Percentiles rank a stretch among this genome's conserved stretches.
phyloP scores from a whole-genome alignment of 1,140 invertebrate species.

The Drosophila pectinifera region DNA sequence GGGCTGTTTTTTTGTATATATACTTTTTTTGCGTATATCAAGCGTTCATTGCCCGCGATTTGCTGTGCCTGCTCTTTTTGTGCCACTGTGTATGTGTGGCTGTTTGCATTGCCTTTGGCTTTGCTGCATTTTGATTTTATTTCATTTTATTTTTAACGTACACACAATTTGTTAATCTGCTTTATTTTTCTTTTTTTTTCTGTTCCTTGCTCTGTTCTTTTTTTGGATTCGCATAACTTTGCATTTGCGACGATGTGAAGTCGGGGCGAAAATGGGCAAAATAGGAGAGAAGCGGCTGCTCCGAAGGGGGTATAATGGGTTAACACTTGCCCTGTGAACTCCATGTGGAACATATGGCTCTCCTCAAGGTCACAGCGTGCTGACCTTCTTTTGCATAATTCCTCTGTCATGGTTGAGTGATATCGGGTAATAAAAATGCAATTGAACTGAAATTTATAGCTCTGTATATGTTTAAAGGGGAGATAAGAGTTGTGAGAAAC shows the following conservation, averaged over 20 bases:
- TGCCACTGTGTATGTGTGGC: background rate
- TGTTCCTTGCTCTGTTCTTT: constrained; percentile 26
- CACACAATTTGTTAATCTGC: constrained; percentile 71
- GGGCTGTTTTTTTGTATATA: constrained; percentile 27
- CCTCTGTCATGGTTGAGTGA: constrained; percentile 3
- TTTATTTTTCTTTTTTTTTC: constrained; percentile 26
- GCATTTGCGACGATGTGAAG: constrained; percentile 28
- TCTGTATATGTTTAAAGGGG: background rate
- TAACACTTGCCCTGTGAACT: constrained; percentile 47
- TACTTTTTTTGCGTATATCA: constrained; percentile 73
- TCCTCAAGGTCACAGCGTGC: constrained; percentile 58
- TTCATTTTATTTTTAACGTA: constrained; percentile 69
- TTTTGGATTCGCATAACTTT: constrained; percentile 49
- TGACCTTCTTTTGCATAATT: constrained; percentile 53
- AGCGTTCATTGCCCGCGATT: constrained; percentile 78
- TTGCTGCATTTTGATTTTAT: constrained; percentile 67
- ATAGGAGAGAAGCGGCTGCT: background rate
- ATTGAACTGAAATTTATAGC: background rate
- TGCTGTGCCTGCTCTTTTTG: constrained; percentile 42
- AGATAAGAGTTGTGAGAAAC: no score
- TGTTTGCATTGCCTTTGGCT: constrained; percentile 22
- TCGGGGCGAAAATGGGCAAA: background rate
- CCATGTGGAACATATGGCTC: constrained; percentile 12
- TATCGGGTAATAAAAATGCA: background rate
- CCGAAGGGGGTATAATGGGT: background rate